These are phyloP conservation scores for Molossus molossus DNA, from an alignment of 2,797 vertebrate genomes.

Conservation along the genomic window DNA sequence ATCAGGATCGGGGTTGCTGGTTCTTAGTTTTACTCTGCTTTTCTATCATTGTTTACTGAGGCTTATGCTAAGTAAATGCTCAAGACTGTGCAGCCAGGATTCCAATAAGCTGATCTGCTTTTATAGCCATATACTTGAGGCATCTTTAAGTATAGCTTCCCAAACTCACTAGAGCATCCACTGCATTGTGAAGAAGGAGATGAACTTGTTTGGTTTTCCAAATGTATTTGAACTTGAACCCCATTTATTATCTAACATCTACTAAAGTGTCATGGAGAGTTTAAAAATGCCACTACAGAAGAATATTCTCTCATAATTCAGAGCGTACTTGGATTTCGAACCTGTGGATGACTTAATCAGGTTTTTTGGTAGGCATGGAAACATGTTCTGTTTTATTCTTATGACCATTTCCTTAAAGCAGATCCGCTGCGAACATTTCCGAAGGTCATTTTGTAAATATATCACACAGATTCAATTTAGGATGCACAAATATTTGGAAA, in stretches of 20 bases:
- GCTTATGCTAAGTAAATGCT: neutral
- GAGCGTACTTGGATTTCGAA: neutral
- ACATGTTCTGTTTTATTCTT: neutral
- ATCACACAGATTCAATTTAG: slow-evolving; percentile 55
- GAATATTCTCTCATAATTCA: neutral
- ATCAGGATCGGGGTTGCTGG: neutral
- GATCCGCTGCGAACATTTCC: neutral
- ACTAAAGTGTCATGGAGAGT: neutral
- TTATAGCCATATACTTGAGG: neutral
- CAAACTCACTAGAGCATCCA: neutral
- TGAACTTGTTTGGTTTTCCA: neutral
- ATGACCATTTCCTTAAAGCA: neutral
- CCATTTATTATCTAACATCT: neutral
- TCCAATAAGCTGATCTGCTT: neutral
- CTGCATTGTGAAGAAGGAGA: neutral
- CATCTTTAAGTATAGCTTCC: neutral
- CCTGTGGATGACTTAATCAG: neutral
- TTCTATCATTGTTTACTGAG: neutral
- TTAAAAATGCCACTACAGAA: neutral
- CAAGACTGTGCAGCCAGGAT: neutral
- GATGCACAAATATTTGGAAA: slow-evolving; percentile 79
- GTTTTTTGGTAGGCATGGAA: neutral
- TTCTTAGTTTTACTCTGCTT: neutral
- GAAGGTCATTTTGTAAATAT: slow-evolving; percentile 29
- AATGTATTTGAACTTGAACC: slow-evolving; percentile 41